Base-by-base conservation (phyloP, 2,797 vertebrate genomes). In the Octomys mimax region DNA sequence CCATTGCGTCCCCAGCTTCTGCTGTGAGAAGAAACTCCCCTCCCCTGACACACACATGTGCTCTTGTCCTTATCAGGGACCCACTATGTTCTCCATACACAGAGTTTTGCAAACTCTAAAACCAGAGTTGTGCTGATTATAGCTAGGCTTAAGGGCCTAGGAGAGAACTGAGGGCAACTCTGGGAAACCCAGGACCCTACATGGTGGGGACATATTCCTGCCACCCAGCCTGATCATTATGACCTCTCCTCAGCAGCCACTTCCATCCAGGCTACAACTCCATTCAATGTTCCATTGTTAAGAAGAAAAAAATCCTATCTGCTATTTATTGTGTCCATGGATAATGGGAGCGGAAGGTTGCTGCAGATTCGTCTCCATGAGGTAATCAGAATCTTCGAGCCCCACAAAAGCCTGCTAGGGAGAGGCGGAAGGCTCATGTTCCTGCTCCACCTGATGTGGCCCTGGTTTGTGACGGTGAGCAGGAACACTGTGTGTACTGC, bases 161-260 rank as follows among this genome's bases (percentile, higher is more conserved):
- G 68, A 89, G 26, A 42, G 42, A 68, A 75, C 4, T 73, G 31
- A 83, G 87, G 77, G 70, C 49, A 61, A 31, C 39, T 77, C 54
- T 28, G 61, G n/a, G 84, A 9, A 57, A 11, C 6, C 36, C 3
- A 0, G 7, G 0, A 7, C n/a, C 9, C 39, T 21, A 39, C 36
- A 24, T 11, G 36, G 19, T 9, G 16, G 22, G 81, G 49, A 16
- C 54, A 10, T 73, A 8, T 52, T 8, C 71, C 54, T 42, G 73
- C 57, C 46, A 19, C 39, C 10, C 18, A 28, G 46, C 61, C 24
- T 21, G 46, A 71, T 66, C 92, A 68, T 4, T 0, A 2, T 5
- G 57, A 81, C 66, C 39, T 52, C 78, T 3, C 66, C n/a, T 39
- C 16, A 33, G 36, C 19, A 54, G 26, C 3, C n/a, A 28, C 57